Evolutionary conservation across 1,140 invertebrate genomes (phyloP).

Genomic region (Wasmannia auropunctata): DNA sequence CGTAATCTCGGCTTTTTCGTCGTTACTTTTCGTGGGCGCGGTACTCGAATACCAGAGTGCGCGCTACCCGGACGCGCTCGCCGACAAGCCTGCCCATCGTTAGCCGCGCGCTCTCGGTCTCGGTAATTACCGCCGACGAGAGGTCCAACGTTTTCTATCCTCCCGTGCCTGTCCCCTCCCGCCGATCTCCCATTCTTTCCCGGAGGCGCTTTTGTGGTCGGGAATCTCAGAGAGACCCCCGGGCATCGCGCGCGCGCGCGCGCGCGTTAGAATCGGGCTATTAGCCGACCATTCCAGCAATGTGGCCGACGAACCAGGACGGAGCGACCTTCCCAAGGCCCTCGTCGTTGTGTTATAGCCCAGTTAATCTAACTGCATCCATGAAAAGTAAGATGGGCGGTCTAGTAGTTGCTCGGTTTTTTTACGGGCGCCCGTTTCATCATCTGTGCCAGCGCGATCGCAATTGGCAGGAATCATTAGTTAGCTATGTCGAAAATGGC

Average conservation of each 20-base stretch:
- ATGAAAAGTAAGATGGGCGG: constrained; percentile 6
- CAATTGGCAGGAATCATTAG: constrained; percentile 5
- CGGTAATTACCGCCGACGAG: constrained; percentile 57
- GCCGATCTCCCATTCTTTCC: background rate
- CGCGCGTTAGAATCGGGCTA: constrained; percentile 61
- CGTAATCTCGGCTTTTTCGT: constrained; percentile 36
- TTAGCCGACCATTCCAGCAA: constrained; percentile 74
- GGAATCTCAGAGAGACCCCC: constrained; percentile 24
- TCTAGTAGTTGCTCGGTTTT: background rate
- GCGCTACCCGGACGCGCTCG: background rate
- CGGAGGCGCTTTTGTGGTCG: constrained; percentile 49
- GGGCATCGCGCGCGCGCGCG: constrained; percentile 28
- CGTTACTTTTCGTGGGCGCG: constrained; percentile 25
- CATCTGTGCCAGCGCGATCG: background rate
- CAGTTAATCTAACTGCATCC: constrained; percentile 48
- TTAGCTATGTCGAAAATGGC: background rate
- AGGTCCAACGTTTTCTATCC: constrained; percentile 38
- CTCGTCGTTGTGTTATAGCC: background rate
- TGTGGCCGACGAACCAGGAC: constrained; percentile 63
- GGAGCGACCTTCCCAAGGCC: constrained; percentile 74
- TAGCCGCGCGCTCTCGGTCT: constrained; percentile 35
- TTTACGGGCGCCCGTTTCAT: background rate
- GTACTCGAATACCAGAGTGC: constrained; percentile 41
- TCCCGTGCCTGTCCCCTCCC: background rate
- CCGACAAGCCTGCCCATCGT: constrained; percentile 34